Conservation (phyloP, 1,140 invertebrate species). For the Papilio helenus region DNA sequence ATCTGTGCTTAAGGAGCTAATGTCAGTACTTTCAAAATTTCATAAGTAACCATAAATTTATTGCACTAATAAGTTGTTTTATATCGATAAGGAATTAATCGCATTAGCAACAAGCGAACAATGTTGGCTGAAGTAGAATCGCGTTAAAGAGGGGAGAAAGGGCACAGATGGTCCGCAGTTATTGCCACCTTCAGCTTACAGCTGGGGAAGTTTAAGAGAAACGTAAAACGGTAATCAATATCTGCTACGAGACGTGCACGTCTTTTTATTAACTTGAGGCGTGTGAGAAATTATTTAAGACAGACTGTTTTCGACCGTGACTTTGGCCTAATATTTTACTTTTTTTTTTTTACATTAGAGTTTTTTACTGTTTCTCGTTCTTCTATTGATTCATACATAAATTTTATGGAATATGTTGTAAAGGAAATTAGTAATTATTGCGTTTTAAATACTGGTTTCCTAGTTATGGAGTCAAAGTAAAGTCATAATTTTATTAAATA, state of each 20-base stretch:
- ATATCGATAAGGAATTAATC: constrained; percentile 43
- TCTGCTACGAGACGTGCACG: constrained; percentile 36
- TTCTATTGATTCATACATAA: too few species aligned
- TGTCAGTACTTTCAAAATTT: too few species aligned
- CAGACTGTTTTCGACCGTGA: not conserved
- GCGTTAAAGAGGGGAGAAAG: constrained; percentile 47
- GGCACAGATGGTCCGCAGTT: constrained; percentile 66
- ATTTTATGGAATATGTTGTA: too few species aligned
- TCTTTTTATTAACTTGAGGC: constrained; percentile 36
- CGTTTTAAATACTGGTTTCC: not conserved
- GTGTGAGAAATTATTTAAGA: constrained; percentile 29
- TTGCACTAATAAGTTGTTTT: constrained; percentile 4
- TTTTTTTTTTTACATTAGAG: not conserved
- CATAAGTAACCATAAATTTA: not conserved
- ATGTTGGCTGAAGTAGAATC: constrained; percentile 44
- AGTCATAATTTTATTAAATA: too few species aligned
- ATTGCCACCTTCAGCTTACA: constrained; percentile 60
- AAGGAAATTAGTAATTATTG: not conserved
- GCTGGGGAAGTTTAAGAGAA: constrained; percentile 50
- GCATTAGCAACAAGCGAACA: constrained; percentile 45
- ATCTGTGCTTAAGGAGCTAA: too few species aligned
- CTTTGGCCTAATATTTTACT: not conserved
- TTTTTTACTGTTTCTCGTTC: too few species aligned
- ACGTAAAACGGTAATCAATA: constrained; percentile 65
- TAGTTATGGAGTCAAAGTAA: not conserved